phyloP scores from a whole-genome alignment of 2,113 vertebrate species.

The Polypterus bichir region DNA sequence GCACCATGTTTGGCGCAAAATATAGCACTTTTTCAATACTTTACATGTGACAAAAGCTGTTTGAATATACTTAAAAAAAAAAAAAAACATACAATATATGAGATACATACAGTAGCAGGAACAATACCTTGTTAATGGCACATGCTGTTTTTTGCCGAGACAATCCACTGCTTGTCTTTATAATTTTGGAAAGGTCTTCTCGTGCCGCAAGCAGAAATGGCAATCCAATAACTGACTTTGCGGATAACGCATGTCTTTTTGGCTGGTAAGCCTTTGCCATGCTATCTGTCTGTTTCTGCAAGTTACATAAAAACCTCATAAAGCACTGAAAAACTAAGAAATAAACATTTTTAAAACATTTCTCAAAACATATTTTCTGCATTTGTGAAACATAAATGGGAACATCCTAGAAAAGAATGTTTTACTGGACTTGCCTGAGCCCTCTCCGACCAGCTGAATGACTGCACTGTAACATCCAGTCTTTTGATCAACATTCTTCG shows the following conservation, averaged over 20 bases:
- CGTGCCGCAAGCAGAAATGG: slow-evolving; percentile 78
- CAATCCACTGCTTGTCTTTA: slow-evolving; percentile 82
- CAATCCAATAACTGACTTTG: slow-evolving; percentile 55
- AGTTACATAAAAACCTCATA: slow-evolving; percentile 25
- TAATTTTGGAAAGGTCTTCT: slow-evolving; percentile 76
- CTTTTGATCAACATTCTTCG: slow-evolving; percentile 88
- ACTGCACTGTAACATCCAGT: slow-evolving; percentile 89
- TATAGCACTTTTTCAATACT: background rate
- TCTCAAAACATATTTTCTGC: no score
- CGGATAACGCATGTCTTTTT: slow-evolving; percentile 61
- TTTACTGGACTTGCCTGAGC: slow-evolving; percentile 60
- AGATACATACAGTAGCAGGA: background rate
- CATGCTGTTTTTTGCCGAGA: slow-evolving; percentile 68
- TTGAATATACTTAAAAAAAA: background rate
- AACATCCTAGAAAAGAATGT: background rate
- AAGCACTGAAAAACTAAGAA: background rate
- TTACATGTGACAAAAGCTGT: no score
- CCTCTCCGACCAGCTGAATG: slow-evolving; percentile 91
- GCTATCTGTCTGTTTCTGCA: slow-evolving; percentile 67
- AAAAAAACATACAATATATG: background rate
- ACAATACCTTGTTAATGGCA: slow-evolving; percentile 77
- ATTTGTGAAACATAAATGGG: no score
- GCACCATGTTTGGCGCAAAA: background rate
- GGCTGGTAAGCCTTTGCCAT: slow-evolving; percentile 88
- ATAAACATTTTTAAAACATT: background rate